Evolutionary conservation across 2,888 invertebrate species (phyloP).

Genomic region (Brassicogethes aeneus): DNA sequence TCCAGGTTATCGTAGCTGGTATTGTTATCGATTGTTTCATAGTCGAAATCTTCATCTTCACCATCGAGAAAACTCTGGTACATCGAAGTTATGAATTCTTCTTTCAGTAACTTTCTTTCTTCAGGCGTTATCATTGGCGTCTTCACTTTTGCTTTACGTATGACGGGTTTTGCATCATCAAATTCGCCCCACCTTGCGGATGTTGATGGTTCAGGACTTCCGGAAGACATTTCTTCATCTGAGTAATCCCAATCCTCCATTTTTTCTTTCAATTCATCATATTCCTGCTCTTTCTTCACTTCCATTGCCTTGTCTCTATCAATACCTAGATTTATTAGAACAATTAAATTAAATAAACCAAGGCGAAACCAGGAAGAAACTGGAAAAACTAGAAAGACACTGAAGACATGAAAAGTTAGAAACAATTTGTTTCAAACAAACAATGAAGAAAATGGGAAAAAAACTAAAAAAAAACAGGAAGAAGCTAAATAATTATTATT

Average conservation of each 20-base stretch:
- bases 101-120: constrained; percentile 57
- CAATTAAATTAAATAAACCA: too few species aligned
- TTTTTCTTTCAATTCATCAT: constrained; percentile 47
- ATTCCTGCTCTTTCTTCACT: constrained; percentile 51
- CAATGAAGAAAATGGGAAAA: too few species aligned
- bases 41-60: constrained; percentile 75
- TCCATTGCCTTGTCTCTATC: constrained; percentile 62
- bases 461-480: too few species aligned
- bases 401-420: too few species aligned
- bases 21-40: constrained; percentile 71
- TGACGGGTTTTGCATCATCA: constrained; percentile 24
- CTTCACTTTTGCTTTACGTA: constrained; percentile 10
- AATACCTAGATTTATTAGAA: constrained; percentile 40
- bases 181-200: constrained; percentile 33
- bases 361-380: too few species aligned
- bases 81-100: constrained; percentile 81
- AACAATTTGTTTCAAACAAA: too few species aligned
- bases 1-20: constrained; percentile 69
- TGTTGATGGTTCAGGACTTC: constrained; percentile 19
- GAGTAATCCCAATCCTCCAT: constrained; percentile 33
- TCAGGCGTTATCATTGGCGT: constrained; percentile 41
- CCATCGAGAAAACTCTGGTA: constrained; percentile 77
- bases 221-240: constrained; percentile 17
- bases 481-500: too few species aligned
- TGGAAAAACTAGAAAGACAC: too few species aligned